phyloP scores from a whole-genome alignment of 1,140 invertebrate genomes.

The Nasonia vitripennis region DNA sequence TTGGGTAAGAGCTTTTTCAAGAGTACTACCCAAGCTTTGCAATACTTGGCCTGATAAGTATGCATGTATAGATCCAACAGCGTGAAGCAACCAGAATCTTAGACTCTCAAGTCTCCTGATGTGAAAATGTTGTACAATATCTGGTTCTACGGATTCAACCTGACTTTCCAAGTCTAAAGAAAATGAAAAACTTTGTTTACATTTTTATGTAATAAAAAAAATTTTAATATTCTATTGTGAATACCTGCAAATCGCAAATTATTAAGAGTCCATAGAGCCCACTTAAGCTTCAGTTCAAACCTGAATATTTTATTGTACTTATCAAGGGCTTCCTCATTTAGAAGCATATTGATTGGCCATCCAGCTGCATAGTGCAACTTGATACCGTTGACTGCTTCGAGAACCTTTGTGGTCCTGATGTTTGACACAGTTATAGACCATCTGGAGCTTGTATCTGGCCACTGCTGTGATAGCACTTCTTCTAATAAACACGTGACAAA shows the following conservation, averaged over 20 bases:
- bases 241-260: slow-evolving; percentile 75
- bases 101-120: slow-evolving; percentile 77
- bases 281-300: slow-evolving; percentile 80
- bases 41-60: slow-evolving; percentile 81
- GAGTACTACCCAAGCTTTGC: slow-evolving; percentile 74
- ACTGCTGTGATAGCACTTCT: slow-evolving; percentile 75
- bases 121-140: slow-evolving; percentile 66
- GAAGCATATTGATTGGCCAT: slow-evolving; percentile 77
- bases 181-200: not conserved
- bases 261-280: slow-evolving; percentile 79
- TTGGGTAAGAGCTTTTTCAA: slow-evolving; percentile 71
- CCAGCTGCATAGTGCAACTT: slow-evolving; percentile 74
- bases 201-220: not conserved
- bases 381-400: slow-evolving; percentile 75
- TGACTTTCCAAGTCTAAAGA: slow-evolving; percentile 68
- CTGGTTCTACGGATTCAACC: slow-evolving; percentile 51
- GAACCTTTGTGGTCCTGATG: slow-evolving; percentile 63
- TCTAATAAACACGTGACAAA: slow-evolving; percentile 74
- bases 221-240: not conserved
- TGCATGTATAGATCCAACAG: slow-evolving; percentile 79
- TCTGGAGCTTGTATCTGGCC: slow-evolving; percentile 71
- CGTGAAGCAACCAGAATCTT: slow-evolving; percentile 78
- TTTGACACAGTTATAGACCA: slow-evolving; percentile 68
- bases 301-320: slow-evolving; percentile 80
- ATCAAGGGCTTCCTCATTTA: slow-evolving; percentile 74